Evolutionary conservation across 2,113 vertebrate species (phyloP), one percentile per base, ranked within the genome.

Genomic region (Prunella himalayana): DNA sequence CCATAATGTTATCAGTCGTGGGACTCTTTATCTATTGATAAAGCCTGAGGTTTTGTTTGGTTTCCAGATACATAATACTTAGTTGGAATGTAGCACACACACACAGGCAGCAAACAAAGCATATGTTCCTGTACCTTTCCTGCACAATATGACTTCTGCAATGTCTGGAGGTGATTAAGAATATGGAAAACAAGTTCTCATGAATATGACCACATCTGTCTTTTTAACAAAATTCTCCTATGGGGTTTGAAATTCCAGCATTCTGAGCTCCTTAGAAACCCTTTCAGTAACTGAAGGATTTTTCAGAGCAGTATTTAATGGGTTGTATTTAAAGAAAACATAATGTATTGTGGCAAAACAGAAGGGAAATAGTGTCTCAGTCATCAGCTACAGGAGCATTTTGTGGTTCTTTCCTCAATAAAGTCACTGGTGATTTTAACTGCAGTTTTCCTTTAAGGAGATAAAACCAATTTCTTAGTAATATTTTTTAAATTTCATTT

Each of bases 91-190:
- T 90, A 83, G 49, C 71, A 60, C 51, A 37, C 31, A n/a, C n/a
- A n/a, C 90, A 5, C 78, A 60, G 45, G 45, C 68, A 88, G 57
- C 88, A 95, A 96, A 64, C 84, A 89, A 95, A 57, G 42, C 42
- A 69, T 64, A 60, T 76, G 33, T 82, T 82, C n/a, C 79, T 41
- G 3, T 94, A 79, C 25, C 20, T 95, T 88, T 80, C 54, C 72
- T 92, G 49, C 84, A 69, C 84, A 45, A 84, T 82, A 57, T 41
- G 57, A 77, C 42, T 86, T 70, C 81, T 76, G 2, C 65, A 53
- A 24, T 72, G 97, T 92, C 82, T 96, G 81, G 94, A 94, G 84
- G 64, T 85, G 65, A 95, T 96, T 88, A 95, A 45, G 83, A 92
- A 80, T 96, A 78, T 61, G 60, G 49, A 94, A 92, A 96, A 66